A percentile compares a stretch with the other conserved stretches of the same genome.
Conservation (phyloP, 2,113 vertebrate species). For the Leucoraja erinaceus region DNA sequence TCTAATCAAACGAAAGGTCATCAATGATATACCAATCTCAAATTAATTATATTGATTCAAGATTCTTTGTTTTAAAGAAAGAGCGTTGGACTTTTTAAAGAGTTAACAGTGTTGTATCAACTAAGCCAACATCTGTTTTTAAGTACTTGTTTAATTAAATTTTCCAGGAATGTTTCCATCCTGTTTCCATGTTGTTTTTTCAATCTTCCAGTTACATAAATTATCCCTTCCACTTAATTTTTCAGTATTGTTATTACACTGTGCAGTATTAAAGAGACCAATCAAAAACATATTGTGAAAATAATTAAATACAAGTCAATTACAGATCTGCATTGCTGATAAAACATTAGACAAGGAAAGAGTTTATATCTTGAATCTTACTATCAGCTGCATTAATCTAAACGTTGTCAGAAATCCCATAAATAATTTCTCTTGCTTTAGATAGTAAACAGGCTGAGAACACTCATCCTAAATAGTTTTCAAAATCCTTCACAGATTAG, state of each 20-base stretch:
- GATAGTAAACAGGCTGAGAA: neutral
- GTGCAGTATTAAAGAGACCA: neutral
- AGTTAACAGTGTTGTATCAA: neutral
- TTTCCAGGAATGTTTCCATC: conserved; percentile 9
- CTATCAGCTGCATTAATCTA: neutral
- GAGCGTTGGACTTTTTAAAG: too few species aligned
- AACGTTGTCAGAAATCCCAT: neutral
- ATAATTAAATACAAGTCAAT: neutral
- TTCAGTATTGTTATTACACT: neutral
- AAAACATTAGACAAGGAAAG: neutral
- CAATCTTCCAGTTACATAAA: neutral
- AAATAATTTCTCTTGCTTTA: neutral
- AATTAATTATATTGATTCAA: neutral
- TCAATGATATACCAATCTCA: neutral
- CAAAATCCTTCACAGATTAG: neutral
- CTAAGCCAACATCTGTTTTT: conserved; percentile 3
- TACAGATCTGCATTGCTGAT: neutral
- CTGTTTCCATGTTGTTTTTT: neutral
- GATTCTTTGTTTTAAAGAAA: conserved; percentile 4
- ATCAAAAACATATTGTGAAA: neutral
- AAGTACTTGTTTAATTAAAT: conserved; percentile 2
- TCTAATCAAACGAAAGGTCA: neutral
- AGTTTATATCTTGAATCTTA: neutral
- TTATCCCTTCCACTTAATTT: neutral
- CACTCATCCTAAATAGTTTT: neutral